phyloP scores from a whole-genome alignment of 2,797 vertebrate genomes.

The Microhierax caerulescens region DNA sequence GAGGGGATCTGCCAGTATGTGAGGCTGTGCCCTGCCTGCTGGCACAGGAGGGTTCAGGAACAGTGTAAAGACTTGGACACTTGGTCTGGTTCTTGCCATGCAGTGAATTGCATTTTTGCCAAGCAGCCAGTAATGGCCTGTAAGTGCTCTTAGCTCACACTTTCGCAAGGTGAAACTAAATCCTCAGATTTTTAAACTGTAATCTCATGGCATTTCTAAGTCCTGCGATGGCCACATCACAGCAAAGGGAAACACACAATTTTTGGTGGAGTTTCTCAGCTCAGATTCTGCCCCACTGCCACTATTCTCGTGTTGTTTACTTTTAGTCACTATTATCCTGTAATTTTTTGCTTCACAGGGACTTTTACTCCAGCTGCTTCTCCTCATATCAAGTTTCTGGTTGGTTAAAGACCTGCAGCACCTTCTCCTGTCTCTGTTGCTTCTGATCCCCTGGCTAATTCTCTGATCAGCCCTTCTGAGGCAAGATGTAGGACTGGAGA shows the following conservation, averaged over 20 bases:
- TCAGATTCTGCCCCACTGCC: background rate
- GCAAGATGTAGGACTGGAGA: background rate
- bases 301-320: background rate
- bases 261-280: background rate
- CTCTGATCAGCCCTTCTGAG: background rate
- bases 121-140: background rate
- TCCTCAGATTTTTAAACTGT: background rate
- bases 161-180: background rate
- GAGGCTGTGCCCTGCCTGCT: background rate
- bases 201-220: background rate
- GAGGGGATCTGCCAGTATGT: background rate
- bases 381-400: background rate
- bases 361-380: background rate
- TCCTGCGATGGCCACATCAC: fast-evolving
- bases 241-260: background rate
- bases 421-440: background rate
- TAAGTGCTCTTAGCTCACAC: background rate
- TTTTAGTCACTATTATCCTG: background rate
- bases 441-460: background rate
- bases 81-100: background rate
- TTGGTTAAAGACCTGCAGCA: background rate
- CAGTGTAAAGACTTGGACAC: background rate
- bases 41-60: background rate
- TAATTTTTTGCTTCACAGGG: background rate
- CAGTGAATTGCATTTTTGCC: background rate